These are phyloP conservation scores for Amphiprion clarkii DNA, from an alignment of 2,797 vertebrate species.

Conservation along the genomic window DNA sequence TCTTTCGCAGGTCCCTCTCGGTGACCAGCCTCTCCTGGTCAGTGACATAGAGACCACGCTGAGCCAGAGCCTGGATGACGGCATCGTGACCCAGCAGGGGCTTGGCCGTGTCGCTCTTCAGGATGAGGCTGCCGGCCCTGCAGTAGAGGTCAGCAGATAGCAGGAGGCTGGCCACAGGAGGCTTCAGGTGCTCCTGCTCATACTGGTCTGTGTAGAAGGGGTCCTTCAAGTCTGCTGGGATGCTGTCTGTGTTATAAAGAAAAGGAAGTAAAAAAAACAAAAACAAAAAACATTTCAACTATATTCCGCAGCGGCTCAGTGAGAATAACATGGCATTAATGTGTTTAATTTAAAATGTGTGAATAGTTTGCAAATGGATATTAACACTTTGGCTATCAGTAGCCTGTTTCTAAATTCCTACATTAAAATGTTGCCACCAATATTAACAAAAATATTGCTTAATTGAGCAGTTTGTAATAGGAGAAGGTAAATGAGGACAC, in stretches of 20 bases:
- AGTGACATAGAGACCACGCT: conserved; percentile 95
- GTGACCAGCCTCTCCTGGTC: conserved; percentile 96
- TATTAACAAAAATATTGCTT: neutral
- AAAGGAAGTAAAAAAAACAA: neutral
- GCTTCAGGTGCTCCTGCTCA: conserved; percentile 98
- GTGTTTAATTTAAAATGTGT: neutral
- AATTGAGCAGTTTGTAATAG: neutral
- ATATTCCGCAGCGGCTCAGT: too few species aligned
- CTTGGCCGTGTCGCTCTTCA: conserved; percentile 91
- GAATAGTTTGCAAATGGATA: neutral
- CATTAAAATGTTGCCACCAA: neutral
- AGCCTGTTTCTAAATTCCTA: neutral
- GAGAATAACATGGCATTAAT: neutral
- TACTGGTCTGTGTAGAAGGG: conserved; percentile 99
- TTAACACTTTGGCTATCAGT: neutral
- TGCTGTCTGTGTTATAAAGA: conserved; percentile 84
- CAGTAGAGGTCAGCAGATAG: conserved; percentile 97
- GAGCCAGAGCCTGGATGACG: conserved; percentile 95
- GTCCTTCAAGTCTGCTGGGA: conserved; percentile 92
- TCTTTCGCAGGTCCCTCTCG: conserved; percentile 94
- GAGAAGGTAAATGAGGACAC: neutral
- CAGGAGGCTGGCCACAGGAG: conserved; percentile 92
- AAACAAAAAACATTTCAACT: neutral
- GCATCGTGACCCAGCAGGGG: conserved; percentile 95
- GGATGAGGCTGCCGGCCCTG: conserved; percentile 93